These are phyloP conservation scores for Drosophila barbarae DNA, from an alignment of 2,888 invertebrate species.

Conservation along the genomic window DNA sequence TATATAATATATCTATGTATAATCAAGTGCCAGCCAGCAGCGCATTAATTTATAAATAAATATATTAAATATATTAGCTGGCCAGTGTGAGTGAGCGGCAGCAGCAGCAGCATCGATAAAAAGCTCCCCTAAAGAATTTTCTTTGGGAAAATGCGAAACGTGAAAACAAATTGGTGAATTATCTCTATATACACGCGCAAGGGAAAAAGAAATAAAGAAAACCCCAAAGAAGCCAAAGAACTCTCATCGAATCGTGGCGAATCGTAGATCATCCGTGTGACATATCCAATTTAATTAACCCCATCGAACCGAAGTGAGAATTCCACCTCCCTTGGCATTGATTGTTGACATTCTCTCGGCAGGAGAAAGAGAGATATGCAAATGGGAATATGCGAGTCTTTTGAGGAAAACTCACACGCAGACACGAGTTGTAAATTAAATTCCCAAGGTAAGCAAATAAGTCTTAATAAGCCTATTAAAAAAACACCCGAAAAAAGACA, in stretches of 20 bases:
- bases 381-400: conserved; percentile 33
- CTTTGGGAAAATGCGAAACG: conserved; percentile 28
- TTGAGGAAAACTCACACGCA: conserved; percentile 6
- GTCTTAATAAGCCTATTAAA: conserved; percentile 59
- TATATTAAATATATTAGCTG: conserved; percentile 56
- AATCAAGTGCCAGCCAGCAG: conserved; percentile 29
- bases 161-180: conserved; percentile 63
- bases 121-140: conserved; percentile 28
- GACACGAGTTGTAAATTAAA: conserved; percentile 55
- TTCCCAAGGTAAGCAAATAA: conserved; percentile 63
- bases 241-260: conserved; percentile 14
- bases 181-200: conserved; percentile 5
- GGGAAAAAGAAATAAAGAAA: conserved; percentile 1
- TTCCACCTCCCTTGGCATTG: conserved; percentile 47
- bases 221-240: conserved; percentile 17
- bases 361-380: conserved; percentile 42
- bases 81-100: conserved; percentile 18
- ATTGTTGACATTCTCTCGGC: conserved; percentile 34
- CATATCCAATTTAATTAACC: conserved; percentile 14
- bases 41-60: conserved; percentile 67
- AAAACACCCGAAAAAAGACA: conserved; percentile 15
- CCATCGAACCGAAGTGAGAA: conserved; percentile 22
- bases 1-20: conserved; percentile 10
- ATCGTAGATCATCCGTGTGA: conserved; percentile 25
- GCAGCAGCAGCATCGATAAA: conserved; percentile 27